Evolutionary conservation across 2,888 invertebrate species (phyloP), one percentile per base, ranked within the genome.

Genomic region (Polyommatus iphigenia): DNA sequence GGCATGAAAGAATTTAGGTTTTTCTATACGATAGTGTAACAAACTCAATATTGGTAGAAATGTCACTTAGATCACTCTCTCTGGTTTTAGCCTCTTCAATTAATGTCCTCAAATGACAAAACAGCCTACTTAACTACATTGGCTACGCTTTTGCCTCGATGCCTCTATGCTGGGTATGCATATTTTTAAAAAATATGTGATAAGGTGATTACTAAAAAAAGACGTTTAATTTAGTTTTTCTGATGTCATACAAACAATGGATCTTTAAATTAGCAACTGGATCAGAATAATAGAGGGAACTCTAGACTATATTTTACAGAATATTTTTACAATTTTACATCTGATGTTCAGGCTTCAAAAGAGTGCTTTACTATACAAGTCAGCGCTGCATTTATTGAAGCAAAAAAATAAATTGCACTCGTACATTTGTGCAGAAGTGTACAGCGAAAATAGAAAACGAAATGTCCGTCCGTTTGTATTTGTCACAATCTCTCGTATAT

Each of bases 391-490:
- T 62, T 10, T 62, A 62, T 62, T 62, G 62, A 24, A 62, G 24
- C 62, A 62, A 62, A 62, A 62, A 62, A 13, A 62, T 62, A 62
- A 24, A 62, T 62, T 24, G 62, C 62, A 32, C 32, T 29, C 15
- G 29, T 36, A 71, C 13, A 54, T 50, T 46, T 75, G 75, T 75
- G 15, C 29, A 29, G 29, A 54, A 75, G 54, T 75, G 75, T 75
- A 75, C 75, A 2, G 7, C 24, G 15, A 50, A 73, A 73, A 73
- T 73, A 73, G 50, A 24, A 54, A 24, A 50, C 54, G 50, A 75
- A 75, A 75, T 75, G 75, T 75, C 50, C 75, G 50, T 75, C 54
- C 41, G 20, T 20, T 50, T 54, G 54, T 75, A 50, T 75, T 75
- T 54, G 50, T 75, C 75, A 54, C 18, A 46, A 73, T 50, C 75